These are phyloP conservation scores for Orchestia grillus DNA, from an alignment of 1,140 invertebrate genomes.

Conservation along the genomic window DNA sequence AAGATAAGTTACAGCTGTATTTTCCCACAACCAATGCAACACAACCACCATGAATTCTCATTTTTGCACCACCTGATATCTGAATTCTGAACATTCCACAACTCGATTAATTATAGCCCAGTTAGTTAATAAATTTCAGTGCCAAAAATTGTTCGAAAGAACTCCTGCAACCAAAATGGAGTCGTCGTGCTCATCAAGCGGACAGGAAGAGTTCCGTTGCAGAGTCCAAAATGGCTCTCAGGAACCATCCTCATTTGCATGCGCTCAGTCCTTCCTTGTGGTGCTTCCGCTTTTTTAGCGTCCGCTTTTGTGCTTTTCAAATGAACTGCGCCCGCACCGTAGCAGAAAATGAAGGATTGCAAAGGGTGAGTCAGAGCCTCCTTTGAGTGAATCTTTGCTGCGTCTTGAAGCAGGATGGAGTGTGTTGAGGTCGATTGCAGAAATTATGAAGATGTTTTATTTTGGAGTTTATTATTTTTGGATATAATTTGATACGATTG, in stretches of 20 bases:
- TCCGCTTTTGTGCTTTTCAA: neutral
- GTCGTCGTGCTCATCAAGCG: neutral
- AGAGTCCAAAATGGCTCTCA: conserved; percentile 23
- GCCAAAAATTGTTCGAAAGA: neutral
- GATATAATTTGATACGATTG: neutral
- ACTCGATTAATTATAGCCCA: neutral
- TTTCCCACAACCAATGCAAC: too few relatives aligned
- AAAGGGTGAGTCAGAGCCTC: neutral
- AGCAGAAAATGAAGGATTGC: conserved; percentile 49
- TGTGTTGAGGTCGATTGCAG: neutral
- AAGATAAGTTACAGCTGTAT: too few relatives aligned
- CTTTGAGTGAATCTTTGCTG: neutral
- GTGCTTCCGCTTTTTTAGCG: conserved; percentile 29
- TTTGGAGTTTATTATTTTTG: neutral
- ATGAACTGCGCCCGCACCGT: neutral
- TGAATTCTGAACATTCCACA: too few relatives aligned
- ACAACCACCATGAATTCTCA: too few relatives aligned
- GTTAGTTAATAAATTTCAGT: neutral
- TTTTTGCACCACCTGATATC: too few relatives aligned
- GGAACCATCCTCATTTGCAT: conserved; percentile 18
- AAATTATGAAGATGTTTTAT: neutral
- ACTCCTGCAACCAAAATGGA: neutral
- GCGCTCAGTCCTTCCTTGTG: conserved; percentile 25
- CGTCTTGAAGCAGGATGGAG: neutral
- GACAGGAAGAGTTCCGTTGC: neutral